A percentile compares a stretch with the other conserved stretches of the same genome.
Evolutionary conservation across 2,888 invertebrate species (phyloP).

Genomic region (Drosophila flavopinicola): DNA sequence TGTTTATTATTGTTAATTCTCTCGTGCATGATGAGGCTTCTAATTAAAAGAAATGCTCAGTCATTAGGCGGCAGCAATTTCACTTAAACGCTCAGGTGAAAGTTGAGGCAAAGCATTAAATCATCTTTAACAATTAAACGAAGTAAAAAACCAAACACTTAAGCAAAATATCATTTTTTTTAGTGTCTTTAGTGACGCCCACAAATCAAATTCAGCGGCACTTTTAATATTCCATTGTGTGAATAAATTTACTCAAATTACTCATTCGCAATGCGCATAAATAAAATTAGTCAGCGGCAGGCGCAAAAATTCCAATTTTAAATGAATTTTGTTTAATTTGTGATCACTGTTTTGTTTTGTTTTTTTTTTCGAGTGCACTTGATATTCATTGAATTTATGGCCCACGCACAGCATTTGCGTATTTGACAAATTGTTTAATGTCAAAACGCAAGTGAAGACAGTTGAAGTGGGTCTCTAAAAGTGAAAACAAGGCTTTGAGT

Average conservation of each 20-base stretch:
- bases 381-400: constrained; percentile 21
- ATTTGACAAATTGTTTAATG: constrained; percentile 29
- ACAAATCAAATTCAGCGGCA: constrained; percentile 37
- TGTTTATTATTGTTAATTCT: constrained; percentile 46
- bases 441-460: constrained; percentile 15
- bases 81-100: constrained; percentile 72
- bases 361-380: constrained; percentile 37
- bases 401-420: constrained; percentile 33
- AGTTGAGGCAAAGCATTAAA: constrained; percentile 57
- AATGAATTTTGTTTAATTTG: constrained; percentile 16
- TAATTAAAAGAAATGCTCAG: constrained; percentile 75
- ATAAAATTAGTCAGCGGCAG: constrained; percentile 39
- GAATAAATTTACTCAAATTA: constrained; percentile 19
- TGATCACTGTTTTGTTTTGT: too few relatives aligned
- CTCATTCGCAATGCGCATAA: constrained; percentile 15
- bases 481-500: constrained; percentile 5
- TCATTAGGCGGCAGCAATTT: constrained; percentile 75
- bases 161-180: constrained; percentile 56
- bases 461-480: neutral
- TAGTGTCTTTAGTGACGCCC: constrained; percentile 46
- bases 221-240: constrained; percentile 24
- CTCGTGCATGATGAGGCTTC: constrained; percentile 63
- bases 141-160: constrained; percentile 45
- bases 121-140: constrained; percentile 64
- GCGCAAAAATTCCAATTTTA: constrained; percentile 12